A percentile compares a stretch with the other conserved stretches of the same genome.
These are phyloP conservation scores for Metacarcinus magister DNA, from an alignment of 2,888 invertebrate genomes.

Conservation along the genomic window DNA sequence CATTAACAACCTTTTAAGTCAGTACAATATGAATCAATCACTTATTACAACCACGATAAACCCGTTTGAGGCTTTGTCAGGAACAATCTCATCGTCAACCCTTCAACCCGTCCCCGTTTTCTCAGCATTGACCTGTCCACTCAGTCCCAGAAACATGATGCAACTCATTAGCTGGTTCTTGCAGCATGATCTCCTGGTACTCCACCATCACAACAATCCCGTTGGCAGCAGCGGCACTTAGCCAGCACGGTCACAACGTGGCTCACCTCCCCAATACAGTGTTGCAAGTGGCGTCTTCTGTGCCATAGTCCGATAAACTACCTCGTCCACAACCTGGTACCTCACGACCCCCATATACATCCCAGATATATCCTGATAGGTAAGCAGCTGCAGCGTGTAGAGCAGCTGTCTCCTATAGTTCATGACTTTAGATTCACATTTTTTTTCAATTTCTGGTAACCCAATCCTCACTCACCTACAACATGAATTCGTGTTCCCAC, in stretches of 20 bases:
- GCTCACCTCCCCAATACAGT: background rate
- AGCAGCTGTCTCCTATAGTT: constrained; percentile 63
- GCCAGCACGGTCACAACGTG: background rate
- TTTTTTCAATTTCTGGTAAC: constrained; percentile 58
- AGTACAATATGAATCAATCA: too few species aligned
- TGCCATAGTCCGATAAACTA: constrained; percentile 77
- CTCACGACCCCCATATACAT: constrained; percentile 63
- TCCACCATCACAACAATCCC: background rate
- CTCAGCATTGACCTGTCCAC: background rate
- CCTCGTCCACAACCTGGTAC: constrained; percentile 78
- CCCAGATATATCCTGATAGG: constrained; percentile 52
- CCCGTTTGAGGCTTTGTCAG: too few species aligned
- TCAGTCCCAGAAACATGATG: background rate
- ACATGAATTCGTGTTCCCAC: constrained; percentile 3
- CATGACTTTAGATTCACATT: constrained; percentile 57
- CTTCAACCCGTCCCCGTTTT: background rate
- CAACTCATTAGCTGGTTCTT: background rate
- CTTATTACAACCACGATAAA: too few species aligned
- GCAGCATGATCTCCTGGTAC: background rate
- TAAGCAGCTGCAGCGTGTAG: constrained; percentile 63
- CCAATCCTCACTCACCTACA: constrained; percentile 55
- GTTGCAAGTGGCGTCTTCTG: constrained; percentile 73
- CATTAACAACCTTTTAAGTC: too few species aligned
- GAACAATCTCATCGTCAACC: background rate
- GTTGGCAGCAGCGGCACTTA: background rate